phyloP scores from a whole-genome alignment of 2,113 vertebrate species.

The Talpa occidentalis region DNA sequence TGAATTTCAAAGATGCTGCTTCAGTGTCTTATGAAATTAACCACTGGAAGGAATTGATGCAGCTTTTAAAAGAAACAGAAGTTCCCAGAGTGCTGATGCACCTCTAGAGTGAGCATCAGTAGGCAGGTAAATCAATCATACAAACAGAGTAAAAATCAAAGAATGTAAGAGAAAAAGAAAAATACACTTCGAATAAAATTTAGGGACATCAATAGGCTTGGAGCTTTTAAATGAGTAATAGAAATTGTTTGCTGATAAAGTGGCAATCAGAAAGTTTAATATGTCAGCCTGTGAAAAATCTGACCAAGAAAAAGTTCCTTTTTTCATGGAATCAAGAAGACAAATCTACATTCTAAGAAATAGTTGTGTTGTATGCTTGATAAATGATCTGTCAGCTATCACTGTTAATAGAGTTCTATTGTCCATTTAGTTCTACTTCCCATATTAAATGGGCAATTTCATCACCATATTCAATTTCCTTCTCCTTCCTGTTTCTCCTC shows the following conservation, averaged over 20 bases:
- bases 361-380: background rate
- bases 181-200: slow-evolving; percentile 43
- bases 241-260: background rate
- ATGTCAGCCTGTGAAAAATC: background rate
- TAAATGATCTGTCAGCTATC: background rate
- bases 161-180: background rate
- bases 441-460: background rate
- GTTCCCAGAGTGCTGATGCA: slow-evolving; percentile 44
- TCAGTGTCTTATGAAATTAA: slow-evolving; percentile 63
- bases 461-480: background rate
- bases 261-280: background rate
- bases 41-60: slow-evolving; percentile 63
- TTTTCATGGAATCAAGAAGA: background rate
- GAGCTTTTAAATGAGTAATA: background rate
- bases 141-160: background rate
- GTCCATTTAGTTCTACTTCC: background rate
- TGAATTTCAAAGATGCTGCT: slow-evolving; percentile 56
- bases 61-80: slow-evolving; percentile 63
- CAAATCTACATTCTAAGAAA: background rate
- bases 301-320: background rate
- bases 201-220: background rate
- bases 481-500: background rate
- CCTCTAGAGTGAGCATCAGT: slow-evolving; percentile 46
- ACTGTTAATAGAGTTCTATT: background rate
- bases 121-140: slow-evolving; percentile 73